Conservation (phyloP, 1,140 invertebrate species). For the Drosophila subpulchrella region DNA sequence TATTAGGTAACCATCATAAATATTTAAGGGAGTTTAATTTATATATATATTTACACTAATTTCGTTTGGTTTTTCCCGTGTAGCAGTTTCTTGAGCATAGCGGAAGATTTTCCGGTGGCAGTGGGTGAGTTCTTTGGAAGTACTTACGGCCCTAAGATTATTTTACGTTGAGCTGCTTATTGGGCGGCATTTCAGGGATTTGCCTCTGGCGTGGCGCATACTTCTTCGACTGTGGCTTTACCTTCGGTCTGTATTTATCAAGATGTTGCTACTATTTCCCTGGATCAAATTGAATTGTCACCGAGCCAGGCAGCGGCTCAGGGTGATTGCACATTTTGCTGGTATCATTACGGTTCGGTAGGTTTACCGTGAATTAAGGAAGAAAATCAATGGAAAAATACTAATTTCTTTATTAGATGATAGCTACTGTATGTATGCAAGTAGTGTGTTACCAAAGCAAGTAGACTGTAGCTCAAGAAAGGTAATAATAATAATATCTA, state of each 20-base stretch:
- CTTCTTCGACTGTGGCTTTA: conserved; percentile 11
- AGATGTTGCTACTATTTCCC: conserved; percentile 33
- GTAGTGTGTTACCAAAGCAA: too few relatives aligned
- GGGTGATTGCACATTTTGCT: neutral
- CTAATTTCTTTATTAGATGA: too few relatives aligned
- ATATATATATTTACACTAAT: neutral
- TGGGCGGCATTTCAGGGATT: conserved; percentile 62
- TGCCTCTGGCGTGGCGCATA: conserved; percentile 18
- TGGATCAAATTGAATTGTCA: conserved; percentile 39
- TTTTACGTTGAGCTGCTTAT: conserved; percentile 68
- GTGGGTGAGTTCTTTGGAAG: conserved; percentile 62
- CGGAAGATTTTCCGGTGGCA: conserved; percentile 26
- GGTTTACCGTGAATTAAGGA: conserved; percentile 12
- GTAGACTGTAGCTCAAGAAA: too few relatives aligned
- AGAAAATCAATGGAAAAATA: neutral
- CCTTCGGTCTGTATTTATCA: conserved; percentile 20
- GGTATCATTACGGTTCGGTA: neutral
- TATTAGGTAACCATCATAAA: neutral
- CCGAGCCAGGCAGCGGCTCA: too few relatives aligned
- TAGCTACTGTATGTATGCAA: too few relatives aligned
- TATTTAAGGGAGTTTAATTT: neutral
- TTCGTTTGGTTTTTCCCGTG: neutral
- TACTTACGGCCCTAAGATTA: conserved; percentile 78
- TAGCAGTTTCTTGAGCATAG: conserved; percentile 17
- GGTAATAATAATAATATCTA: too few relatives aligned